Evolutionary conservation across 2,797 vertebrate species (phyloP), one percentile per base, ranked within the genome.

Genomic region (Botia kubotai): DNA sequence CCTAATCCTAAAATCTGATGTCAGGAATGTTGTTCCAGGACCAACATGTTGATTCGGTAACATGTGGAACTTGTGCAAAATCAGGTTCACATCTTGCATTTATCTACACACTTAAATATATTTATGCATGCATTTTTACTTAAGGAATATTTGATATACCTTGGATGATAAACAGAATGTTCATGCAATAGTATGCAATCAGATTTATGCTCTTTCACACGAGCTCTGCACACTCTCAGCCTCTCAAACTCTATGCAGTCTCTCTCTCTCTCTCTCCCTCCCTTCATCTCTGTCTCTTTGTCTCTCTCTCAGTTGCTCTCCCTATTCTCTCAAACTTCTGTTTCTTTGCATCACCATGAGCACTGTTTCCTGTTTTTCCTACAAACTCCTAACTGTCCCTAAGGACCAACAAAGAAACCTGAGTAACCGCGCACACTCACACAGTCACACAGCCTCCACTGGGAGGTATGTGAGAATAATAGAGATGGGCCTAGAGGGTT

Each of bases 291-390:
- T 17, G 43, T 72, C 26, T 26, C 57, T 52, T 19, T 39, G 11
- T 60, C 46, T 77, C 19, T 68, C 50, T 80, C 23, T 73, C 48
- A 19, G 3, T 66, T 8, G 36, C 62, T 70, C 17, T 80, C 73
- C 13, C 58, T 26, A 21, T 73, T 63, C 81, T 72, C 50, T 74
- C 75, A 43, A 77, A 72, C 80, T 75, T 43, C 73, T 82, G 69
- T 84, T 82, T 82, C 77, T 87, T 82, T 68, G 68, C 85, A 86
- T 86, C 84, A 86, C 80, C 65, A 80, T 83, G 79, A 79, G 67
- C 70, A 72, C 82, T 78, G 82, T 82, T 89, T 90, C 89, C 89
- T 89, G 89, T 90, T 90, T 80, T 90, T 90, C 80, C 72, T 79
- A 69, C 62, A 67, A 83, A 75, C 77, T 77, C 75, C 23, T 70